phyloP scores from a whole-genome alignment of 1,140 invertebrate genomes.

The Gonatopus flavifemur region DNA sequence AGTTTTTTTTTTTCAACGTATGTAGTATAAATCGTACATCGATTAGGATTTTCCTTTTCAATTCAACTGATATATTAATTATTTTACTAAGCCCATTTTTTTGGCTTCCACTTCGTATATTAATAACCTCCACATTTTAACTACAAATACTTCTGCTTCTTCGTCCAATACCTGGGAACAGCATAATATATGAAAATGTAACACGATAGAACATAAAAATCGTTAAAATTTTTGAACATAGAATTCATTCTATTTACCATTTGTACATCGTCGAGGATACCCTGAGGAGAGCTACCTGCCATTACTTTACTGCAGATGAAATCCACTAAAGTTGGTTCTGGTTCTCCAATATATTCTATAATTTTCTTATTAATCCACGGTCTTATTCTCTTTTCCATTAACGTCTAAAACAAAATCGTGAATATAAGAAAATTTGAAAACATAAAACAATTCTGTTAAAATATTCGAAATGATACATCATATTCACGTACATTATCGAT shows the following conservation, averaged over 20 bases:
- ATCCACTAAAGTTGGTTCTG: conserved; percentile 96
- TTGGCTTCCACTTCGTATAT: conserved; percentile 99
- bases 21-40: conserved; percentile 43
- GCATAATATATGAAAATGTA: no score
- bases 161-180: conserved; percentile 91
- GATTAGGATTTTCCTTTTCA: conserved; percentile 28
- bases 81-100: conserved; percentile 82
- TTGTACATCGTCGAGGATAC: conserved; percentile 96
- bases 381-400: conserved; percentile 96
- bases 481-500: conserved; percentile 70
- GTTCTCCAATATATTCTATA: conserved; percentile 98
- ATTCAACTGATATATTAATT: conserved; percentile 39
- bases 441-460: conserved; percentile 9
- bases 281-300: conserved; percentile 87
- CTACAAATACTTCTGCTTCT: conserved; percentile 99
- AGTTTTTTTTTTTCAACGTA: conserved; percentile 16
- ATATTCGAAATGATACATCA: conserved; percentile 1
- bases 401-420: conserved; percentile 56
- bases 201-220: neutral
- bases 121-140: conserved; percentile 99
- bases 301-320: conserved; percentile 99
- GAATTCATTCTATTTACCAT: conserved; percentile 72
- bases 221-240: neutral
- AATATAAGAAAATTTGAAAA: neutral
- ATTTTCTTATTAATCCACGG: conserved; percentile 99